Conservation (phyloP, 2,888 invertebrate genomes). For the Melipona bicolor region DNA sequence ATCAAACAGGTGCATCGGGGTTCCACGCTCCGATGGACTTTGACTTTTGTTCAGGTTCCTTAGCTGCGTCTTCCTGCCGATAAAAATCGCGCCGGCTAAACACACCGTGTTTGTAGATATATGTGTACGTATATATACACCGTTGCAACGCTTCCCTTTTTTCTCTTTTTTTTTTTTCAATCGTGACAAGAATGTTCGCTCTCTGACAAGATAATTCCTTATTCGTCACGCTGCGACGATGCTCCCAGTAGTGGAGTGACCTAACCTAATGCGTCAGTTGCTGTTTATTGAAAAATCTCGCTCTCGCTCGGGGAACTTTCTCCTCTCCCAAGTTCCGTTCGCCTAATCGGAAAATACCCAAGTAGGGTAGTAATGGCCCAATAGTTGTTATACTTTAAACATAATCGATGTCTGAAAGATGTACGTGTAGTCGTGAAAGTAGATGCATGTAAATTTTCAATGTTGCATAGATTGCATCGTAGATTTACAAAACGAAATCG, state of each 20-base stretch:
- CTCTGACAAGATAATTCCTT: not conserved
- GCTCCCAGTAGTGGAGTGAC: not conserved
- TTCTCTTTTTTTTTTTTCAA: not conserved
- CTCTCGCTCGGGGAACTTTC: not conserved
- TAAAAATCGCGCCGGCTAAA: slow-evolving; percentile 47
- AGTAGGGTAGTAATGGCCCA: too few relatives aligned
- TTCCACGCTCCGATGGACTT: slow-evolving; percentile 59
- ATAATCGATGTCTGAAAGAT: too few relatives aligned
- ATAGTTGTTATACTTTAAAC: too few relatives aligned
- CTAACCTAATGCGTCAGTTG: not conserved
- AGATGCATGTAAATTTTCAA: too few relatives aligned
- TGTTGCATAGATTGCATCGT: too few relatives aligned
- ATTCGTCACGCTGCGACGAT: not conserved
- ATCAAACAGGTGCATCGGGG: slow-evolving; percentile 64
- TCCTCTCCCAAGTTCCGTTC: not conserved
- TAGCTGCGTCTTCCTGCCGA: slow-evolving; percentile 58
- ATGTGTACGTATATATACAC: not conserved
- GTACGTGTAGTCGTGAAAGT: too few relatives aligned
- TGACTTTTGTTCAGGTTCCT: slow-evolving; percentile 59
- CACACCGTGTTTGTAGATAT: not conserved
- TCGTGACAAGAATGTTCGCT: slow-evolving; percentile 25
- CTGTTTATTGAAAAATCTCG: not conserved
- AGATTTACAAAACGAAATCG: too few relatives aligned
- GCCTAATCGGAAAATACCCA: too few relatives aligned
- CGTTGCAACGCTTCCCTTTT: not conserved